phyloP scores from a whole-genome alignment of 2,113 vertebrate species.

The Chascanopsetta lugubris region DNA sequence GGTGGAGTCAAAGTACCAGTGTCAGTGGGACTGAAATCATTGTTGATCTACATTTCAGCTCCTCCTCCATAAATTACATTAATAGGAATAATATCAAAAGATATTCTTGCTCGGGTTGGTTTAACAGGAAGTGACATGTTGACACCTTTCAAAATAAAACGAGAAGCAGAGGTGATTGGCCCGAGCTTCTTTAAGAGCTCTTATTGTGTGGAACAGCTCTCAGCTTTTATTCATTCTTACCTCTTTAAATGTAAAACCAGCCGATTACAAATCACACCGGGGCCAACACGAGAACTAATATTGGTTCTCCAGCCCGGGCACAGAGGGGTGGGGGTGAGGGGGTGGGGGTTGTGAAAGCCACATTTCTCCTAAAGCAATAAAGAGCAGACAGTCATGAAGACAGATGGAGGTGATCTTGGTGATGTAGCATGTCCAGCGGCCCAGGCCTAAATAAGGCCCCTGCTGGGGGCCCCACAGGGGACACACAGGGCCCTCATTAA shows the following conservation, averaged over 20 bases:
- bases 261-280: conserved; percentile 34
- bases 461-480: conserved; percentile 54
- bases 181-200: too few relatives aligned
- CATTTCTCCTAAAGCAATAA: conserved; percentile 70
- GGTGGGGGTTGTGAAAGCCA: conserved; percentile 45
- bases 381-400: conserved; percentile 76
- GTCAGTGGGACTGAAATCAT: too few relatives aligned
- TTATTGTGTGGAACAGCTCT: too few relatives aligned
- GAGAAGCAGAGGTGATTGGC: too few relatives aligned
- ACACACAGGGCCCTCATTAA: conserved; percentile 61
- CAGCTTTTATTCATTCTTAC: too few relatives aligned
- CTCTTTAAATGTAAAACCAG: conserved; percentile 33
- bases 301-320: conserved; percentile 48
- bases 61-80: too few relatives aligned
- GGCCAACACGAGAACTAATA: conserved; percentile 48
- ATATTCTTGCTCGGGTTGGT: too few relatives aligned
- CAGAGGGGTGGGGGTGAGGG: conserved; percentile 26
- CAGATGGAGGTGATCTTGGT: conserved; percentile 71
- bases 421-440: conserved; percentile 34
- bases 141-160: too few relatives aligned
- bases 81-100: too few relatives aligned
- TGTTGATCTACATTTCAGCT: too few relatives aligned
- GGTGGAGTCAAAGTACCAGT: too few relatives aligned
- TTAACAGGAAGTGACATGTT: too few relatives aligned
- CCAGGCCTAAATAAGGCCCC: conserved; percentile 46